These are phyloP conservation scores for Pseudomyrmex cubaensis DNA, from an alignment of 1,140 invertebrate species.

Conservation along the genomic window DNA sequence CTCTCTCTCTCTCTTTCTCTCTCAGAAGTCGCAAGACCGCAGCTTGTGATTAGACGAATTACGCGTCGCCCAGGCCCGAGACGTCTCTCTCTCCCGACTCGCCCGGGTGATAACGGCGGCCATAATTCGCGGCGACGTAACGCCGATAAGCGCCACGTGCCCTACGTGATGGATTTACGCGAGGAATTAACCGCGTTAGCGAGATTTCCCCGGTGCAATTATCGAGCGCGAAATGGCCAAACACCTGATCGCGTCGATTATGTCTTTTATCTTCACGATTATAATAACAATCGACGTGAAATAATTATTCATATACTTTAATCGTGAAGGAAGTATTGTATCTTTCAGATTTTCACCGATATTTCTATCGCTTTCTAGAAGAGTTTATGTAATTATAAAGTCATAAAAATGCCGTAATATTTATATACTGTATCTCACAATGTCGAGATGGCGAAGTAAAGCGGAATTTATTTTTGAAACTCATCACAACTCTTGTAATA, in stretches of 20 bases:
- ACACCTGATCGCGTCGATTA: slow-evolving; percentile 42
- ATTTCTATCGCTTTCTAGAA: not conserved
- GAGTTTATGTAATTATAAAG: not conserved
- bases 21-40: slow-evolving; percentile 43
- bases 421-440: too few species aligned
- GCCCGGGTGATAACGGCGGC: slow-evolving; percentile 37
- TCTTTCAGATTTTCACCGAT: not conserved
- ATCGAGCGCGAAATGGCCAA: slow-evolving; percentile 50
- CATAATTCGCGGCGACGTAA: slow-evolving; percentile 58
- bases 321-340: not conserved
- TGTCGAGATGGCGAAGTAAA: not conserved
- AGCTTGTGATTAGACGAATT: slow-evolving; percentile 55
- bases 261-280: slow-evolving; percentile 20
- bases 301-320: slow-evolving; percentile 12
- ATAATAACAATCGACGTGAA: not conserved
- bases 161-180: slow-evolving; percentile 54
- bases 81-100: slow-evolving; percentile 21
- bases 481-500: not conserved
- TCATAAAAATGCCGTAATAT: not conserved
- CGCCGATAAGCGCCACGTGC: slow-evolving; percentile 56
- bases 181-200: slow-evolving; percentile 57
- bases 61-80: slow-evolving; percentile 3
- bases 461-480: not conserved
- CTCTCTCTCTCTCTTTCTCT: slow-evolving; percentile 11
- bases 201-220: slow-evolving; percentile 51